Percentiles rank a stretch among this genome's conserved stretches.
These are phyloP conservation scores for Epinephelus cyanopodus DNA, from an alignment of 2,113 vertebrate genomes.

Conservation along the genomic window DNA sequence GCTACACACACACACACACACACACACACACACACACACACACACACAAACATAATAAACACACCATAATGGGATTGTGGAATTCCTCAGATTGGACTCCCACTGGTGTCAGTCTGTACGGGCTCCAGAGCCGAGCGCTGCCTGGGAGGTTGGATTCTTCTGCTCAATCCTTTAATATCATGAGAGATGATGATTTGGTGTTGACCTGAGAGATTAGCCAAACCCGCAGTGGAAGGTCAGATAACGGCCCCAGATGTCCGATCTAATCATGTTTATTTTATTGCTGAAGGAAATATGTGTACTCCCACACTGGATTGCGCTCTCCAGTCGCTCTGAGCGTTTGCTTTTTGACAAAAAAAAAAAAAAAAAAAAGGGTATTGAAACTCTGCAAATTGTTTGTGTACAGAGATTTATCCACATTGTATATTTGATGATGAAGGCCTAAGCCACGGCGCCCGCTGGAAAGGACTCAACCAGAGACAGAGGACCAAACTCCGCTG, in stretches of 20 bases:
- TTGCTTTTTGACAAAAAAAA: constrained; percentile 28
- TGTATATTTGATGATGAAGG: constrained; percentile 56
- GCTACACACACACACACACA: not conserved
- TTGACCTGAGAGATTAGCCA: constrained; percentile 73
- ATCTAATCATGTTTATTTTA: constrained; percentile 67
- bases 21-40: constrained; percentile 8
- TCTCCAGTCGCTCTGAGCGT: constrained; percentile 3
- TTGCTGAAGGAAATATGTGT: constrained; percentile 29
- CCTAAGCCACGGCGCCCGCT: constrained; percentile 50
- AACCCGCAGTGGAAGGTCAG: constrained; percentile 57
- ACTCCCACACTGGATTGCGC: constrained; percentile 14
- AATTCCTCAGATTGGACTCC: constrained; percentile 58
- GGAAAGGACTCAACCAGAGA: constrained; percentile 57
- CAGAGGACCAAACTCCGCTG: constrained; percentile 45
- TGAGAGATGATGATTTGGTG: constrained; percentile 63
- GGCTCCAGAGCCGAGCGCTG: constrained; percentile 21
- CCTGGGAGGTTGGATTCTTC: constrained; percentile 60
- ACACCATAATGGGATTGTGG: constrained; percentile 68
- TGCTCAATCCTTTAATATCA: constrained; percentile 65
- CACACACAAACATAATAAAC: constrained; percentile 48
- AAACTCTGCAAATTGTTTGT: constrained; percentile 63
- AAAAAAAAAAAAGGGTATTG: constrained; percentile 26
- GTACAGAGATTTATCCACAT: constrained; percentile 64
- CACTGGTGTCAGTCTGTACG: constrained; percentile 41
- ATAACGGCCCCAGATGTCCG: constrained; percentile 49